Evolutionary conservation across 2,797 vertebrate genomes (phyloP).

Genomic region (Phrynocephalus guinanensis): DNA sequence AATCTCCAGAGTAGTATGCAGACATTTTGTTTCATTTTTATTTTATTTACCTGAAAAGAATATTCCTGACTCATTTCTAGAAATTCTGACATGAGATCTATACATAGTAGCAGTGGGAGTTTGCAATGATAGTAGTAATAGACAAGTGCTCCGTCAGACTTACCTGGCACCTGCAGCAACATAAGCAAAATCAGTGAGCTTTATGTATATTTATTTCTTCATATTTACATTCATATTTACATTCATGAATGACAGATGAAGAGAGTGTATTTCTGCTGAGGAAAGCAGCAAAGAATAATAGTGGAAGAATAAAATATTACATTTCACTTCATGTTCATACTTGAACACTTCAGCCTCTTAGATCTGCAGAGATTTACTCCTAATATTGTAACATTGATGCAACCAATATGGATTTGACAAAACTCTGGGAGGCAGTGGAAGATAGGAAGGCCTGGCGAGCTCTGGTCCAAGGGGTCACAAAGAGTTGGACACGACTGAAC

Average conservation of each 20-base stretch:
- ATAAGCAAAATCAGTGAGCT: slow-evolving; percentile 1
- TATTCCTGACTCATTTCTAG: neutral
- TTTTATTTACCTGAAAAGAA: neutral
- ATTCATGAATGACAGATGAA: neutral
- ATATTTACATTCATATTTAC: slow-evolving; percentile 11
- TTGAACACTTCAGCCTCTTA: neutral
- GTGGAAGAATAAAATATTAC: neutral
- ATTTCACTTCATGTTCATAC: neutral
- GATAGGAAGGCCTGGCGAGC: no score
- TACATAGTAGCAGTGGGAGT: neutral
- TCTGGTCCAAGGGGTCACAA: no score
- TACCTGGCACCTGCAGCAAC: neutral
- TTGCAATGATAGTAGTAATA: neutral
- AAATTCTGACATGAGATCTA: neutral
- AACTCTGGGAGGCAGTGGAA: no score
- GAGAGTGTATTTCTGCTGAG: neutral
- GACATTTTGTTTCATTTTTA: neutral
- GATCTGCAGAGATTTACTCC: neutral
- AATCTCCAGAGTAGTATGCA: neutral
- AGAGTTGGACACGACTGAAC: no score
- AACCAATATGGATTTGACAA: no score
- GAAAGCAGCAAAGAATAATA: neutral
- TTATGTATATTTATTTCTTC: neutral
- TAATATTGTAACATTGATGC: neutral
- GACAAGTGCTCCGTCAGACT: neutral